Conservation (phyloP, 2,113 vertebrate genomes). For the Crypturellus undulatus region DNA sequence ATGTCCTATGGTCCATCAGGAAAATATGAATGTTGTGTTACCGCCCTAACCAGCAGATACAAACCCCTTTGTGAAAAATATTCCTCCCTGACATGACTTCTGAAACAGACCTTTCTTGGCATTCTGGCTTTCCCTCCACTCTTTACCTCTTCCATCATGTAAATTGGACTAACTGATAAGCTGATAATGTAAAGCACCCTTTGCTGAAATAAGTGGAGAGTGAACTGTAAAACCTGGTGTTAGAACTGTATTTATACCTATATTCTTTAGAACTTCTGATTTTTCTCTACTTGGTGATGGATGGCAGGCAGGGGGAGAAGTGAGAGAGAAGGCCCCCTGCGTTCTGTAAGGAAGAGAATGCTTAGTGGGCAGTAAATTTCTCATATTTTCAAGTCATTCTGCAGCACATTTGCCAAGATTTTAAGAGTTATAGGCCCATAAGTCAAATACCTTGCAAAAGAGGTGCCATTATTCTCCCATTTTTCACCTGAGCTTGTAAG, state of each 20-base stretch:
- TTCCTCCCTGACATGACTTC: neutral
- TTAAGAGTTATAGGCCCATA: conserved; percentile 41
- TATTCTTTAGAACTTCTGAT: neutral
- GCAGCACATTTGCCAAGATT: neutral
- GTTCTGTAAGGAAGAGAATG: conserved; percentile 7
- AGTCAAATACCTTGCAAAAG: conserved; percentile 52
- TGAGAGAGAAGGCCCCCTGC: neutral
- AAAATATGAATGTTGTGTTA: neutral
- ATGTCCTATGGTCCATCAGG: too few species aligned
- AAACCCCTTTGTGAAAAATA: neutral
- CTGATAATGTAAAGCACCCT: neutral
- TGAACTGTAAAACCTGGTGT: conserved; percentile 3
- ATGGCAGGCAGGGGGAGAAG: neutral
- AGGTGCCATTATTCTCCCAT: conserved; percentile 15
- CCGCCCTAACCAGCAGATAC: neutral
- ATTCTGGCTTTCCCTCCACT: neutral
- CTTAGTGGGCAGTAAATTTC: conserved; percentile 37
- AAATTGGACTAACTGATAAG: neutral
- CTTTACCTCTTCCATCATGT: neutral
- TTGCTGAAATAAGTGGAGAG: conserved; percentile 6
- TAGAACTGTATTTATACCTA: conserved; percentile 13
- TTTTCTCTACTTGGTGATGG: neutral
- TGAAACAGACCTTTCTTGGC: neutral
- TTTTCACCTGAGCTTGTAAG: conserved; percentile 39
- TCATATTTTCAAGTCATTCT: conserved; percentile 52